Base-by-base conservation (phyloP, 2,113 vertebrate species). In the Xyliphius kryptos region DNA sequence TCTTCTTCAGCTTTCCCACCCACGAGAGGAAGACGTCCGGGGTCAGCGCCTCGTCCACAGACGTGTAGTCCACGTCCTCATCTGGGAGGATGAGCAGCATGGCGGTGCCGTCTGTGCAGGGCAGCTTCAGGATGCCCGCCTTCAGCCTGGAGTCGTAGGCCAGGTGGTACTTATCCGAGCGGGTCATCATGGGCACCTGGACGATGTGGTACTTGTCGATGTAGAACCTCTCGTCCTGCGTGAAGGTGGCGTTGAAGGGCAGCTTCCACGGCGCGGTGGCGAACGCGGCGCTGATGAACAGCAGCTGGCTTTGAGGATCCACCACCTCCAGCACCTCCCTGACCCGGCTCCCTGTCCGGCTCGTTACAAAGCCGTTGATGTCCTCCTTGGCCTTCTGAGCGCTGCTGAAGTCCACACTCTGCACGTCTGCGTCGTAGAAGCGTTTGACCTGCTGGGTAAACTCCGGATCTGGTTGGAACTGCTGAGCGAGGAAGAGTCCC, bases 111-210 rank as follows among this genome's bases (percentile, higher is more conserved):
- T 87, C 90, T 19, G 46, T 73, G 76, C 92, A 92, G 0, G 90
- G 88, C 69, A 97, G 81, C 70, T 87, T 89, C 68, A 98, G 59
- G 22, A 96, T 78, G 0, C 85, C 89, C 15, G 85, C 88, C n/a
- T 74, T 85, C 9, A 92, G 77, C 0, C 65, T 65, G 13, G 76
- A 68, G 66, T 95, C 94, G n/a, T 91, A 89, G 0, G 88, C 89
- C 74, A 87, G 80, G 69, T 85, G 82, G 71, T 87, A 83, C 72
- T 83, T 84, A 15, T 83, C 90, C 0, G 78, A 77, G 36, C 78
- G 79, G 76, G 86, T 86, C 94, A 97, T 97, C 92, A 91, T 94
- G 38, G 92, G 89, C 59, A 91, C 90, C 74, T 86, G 82, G 9
- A 87, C 80, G 0, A 80, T 80, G 9, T 78, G 87, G 64, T 93